Evolutionary conservation across 2,888 invertebrate genomes (phyloP), one percentile per base, ranked within the genome.

Genomic region (Tetrapedia diversipes): DNA sequence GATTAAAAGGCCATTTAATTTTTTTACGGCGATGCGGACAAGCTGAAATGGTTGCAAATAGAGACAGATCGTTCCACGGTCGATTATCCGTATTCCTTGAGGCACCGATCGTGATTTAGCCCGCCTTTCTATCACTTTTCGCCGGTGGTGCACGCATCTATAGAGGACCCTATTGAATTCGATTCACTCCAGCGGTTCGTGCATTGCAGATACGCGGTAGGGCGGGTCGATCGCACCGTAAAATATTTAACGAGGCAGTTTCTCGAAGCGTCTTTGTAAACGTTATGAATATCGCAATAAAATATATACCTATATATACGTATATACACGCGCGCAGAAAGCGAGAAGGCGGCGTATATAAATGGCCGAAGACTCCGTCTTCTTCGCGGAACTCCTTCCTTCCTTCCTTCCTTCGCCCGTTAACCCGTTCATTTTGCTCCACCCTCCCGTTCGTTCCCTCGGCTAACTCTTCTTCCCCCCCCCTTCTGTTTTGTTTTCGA

Each of bases 171-270:
- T 74, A 82, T 84, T 81, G 72, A 77, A 74, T 84, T 67, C 79
- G 73, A 84, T 81, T 83, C 83, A 81, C 76, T 69, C 69, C 47
- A 59, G 57, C 59, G 73, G 69, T 49, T 76, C 69, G 64, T 67
- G 73, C 74, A 75, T 71, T 63, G 67, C 71, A 79, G 76, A 77
- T 78, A 79, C 60, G 68, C 79, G 76, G 49, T 41, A 59, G 79
- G 57, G 72, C 74, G 79, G 73, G 63, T 83, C 83, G 83, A 79
- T 81, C 74, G 71, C 72, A 73, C 84, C 86, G 86, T 91, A 89
- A 91, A 91, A 87, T 87, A 89, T 91, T 90, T 91, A 89, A 90
- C 89, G 91, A 91, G 88, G 86, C 86, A 83, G 86, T 89, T 88
- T 86, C 85, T 71, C 80, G 78, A 73, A 75, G 79, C 82, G 85